Base-by-base conservation (phyloP, 2,113 vertebrate species). In the Nannobrachium achirus region DNA sequence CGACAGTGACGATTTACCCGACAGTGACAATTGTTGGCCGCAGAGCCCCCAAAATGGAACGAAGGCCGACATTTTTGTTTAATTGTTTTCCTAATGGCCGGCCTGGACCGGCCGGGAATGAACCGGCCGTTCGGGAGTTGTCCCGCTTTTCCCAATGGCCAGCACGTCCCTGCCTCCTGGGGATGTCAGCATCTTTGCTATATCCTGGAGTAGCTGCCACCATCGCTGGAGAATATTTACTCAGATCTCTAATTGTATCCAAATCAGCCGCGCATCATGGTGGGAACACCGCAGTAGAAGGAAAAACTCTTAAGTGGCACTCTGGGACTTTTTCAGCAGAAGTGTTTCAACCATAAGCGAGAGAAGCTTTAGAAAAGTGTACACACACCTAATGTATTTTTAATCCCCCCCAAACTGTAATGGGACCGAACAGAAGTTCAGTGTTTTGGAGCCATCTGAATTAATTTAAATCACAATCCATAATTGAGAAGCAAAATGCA, bases 401-500 rank as follows among this genome's bases (percentile, higher is more conserved):
- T 91, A 46, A 91, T 90, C 56, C 50, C 56, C 62, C 42, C 76
- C 80, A 90, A 91, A 87, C 85, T 84, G 86, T 78, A 83, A 77
- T 85, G 85, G 81, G 86, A 89, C 71, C 59, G 69, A 91, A 81
- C 85, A 91, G 89, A 88, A 89, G 84, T 90, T 89, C 69, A 80
- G 81, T 89, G 88, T 92, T 91, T 90, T 75, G 74, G 76, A 79
- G 71, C 86, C 74, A 74, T 91, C 90, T 75, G 51, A 86, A 80
- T 78, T 84, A 57, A 85, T 92, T 90, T 88, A 52, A 83, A 56
- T 91, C 88, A 86, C 60, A 13, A 91, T 92, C 65, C 62, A 92
- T 91, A 92, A 93, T 89, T 91, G 89, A 93, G 84, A 78, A 67
- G 81, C 73, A 73, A 85, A n/a, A 86, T 52, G 82, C 83, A 89